Base-by-base conservation (phyloP, 2,888 invertebrate genomes). In the Odiellus spinosus region DNA sequence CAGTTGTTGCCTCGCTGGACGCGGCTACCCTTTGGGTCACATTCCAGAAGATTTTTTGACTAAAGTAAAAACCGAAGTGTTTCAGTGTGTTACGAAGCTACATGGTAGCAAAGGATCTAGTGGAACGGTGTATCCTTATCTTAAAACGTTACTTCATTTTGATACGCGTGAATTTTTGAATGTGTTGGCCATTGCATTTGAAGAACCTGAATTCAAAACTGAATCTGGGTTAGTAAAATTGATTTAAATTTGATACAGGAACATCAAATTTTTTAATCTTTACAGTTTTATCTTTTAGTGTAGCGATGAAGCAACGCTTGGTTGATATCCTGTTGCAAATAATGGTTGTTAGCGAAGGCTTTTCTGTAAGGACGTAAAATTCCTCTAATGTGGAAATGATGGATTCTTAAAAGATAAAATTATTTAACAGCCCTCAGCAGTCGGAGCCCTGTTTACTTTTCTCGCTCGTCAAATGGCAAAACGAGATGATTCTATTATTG, bases 141-240 rank as follows among this genome's bases (percentile, higher is more conserved):
- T 53, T 59, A 73, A 82, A 53, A 76, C 80, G 1, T 67, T 88
- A 41, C 67, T 88, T 8, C 75, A 76, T 56, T 88, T 85, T 62
- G 85, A 88, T 63, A 81, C 82, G 0, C 73, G 82, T 45, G 88
- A 86, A 61, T 85, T 84, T 56, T 70, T 87, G 36, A 87, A 87
- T 64, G 85, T 85, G 3, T 71, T 87, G 44, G 77, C 83, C 19
- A 70, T 87, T 63, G 84, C 85, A 39, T 86, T 86, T 68, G 80
- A 81, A 58, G 84, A 85, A 61, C 74, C 73, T 11, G 82, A 82
- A 63, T 83, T 84, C 61, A 73, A 74, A 20, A 76, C 78, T 11
- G 79, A 81, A 17, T 57, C 59, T 52, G 62, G 64, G 64, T 64
- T 51, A 55, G 57, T 53, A 18, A 21, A 26, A 40, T 38, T 40